Evolutionary conservation across 2,888 invertebrate species (phyloP).

Genomic region (Cheilosia pagana): DNA sequence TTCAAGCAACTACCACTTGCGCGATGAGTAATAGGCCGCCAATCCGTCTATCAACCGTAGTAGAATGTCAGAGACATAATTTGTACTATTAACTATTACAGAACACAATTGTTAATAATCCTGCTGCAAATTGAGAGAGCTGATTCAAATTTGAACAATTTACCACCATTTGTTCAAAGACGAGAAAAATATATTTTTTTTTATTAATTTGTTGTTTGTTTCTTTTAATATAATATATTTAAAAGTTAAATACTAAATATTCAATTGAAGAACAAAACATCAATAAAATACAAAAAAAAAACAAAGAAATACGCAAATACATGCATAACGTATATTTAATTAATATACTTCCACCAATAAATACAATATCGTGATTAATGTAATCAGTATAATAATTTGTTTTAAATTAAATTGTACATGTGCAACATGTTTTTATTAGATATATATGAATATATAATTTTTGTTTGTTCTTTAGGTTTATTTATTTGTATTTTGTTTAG

Average conservation of each 20-base stretch:
- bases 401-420: constrained; percentile 77
- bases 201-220: constrained; percentile 28
- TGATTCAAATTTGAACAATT: not conserved
- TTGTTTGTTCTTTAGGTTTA: constrained; percentile 40
- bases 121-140: too few relatives aligned
- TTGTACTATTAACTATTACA: too few relatives aligned
- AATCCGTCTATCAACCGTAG: too few relatives aligned
- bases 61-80: too few relatives aligned
- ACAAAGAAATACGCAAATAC: constrained; percentile 53
- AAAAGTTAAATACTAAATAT: constrained; percentile 59
- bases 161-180: constrained; percentile 38
- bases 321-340: constrained; percentile 77
- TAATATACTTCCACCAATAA: constrained; percentile 77
- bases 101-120: too few relatives aligned
- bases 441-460: constrained; percentile 74
- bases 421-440: constrained; percentile 77
- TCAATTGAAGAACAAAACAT: constrained; percentile 60
- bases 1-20: too few relatives aligned
- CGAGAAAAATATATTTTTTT: constrained; percentile 61
- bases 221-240: constrained; percentile 55
- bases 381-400: constrained; percentile 77
- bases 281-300: constrained; percentile 50
- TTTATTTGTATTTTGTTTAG: constrained; percentile 67
- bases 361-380: constrained; percentile 78
- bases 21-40: too few relatives aligned